phyloP scores from a whole-genome alignment of 2,888 invertebrate genomes.

The Xanthorhoe spadicearia region DNA sequence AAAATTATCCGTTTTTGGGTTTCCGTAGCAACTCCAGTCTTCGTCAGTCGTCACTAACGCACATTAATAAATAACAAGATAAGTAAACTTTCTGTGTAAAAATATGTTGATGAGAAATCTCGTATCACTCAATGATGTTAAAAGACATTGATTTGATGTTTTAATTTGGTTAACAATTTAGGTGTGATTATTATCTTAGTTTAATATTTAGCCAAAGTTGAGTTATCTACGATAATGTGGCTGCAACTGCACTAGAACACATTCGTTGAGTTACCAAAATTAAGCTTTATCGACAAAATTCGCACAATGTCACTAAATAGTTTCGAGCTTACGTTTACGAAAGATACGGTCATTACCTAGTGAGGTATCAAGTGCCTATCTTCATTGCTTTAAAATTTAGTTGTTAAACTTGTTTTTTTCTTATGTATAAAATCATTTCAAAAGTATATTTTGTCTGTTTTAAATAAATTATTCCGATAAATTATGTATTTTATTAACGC shows the following conservation, averaged over 20 bases:
- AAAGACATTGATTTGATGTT: constrained; percentile 76
- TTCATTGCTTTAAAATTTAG: constrained; percentile 36
- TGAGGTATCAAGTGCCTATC: constrained; percentile 29
- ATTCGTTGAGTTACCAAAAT: constrained; percentile 64
- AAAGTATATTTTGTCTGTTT: constrained; percentile 40
- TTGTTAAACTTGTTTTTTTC: constrained; percentile 28
- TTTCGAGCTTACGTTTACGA: constrained; percentile 34
- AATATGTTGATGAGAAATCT: constrained; percentile 15
- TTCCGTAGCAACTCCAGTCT: neutral
- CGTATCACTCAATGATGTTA: constrained; percentile 43
- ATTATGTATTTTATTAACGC: constrained; percentile 11
- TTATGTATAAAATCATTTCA: constrained; percentile 38
- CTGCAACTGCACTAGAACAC: constrained; percentile 44
- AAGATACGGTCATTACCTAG: constrained; percentile 24
- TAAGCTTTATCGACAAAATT: constrained; percentile 61
- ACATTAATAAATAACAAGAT: constrained; percentile 18
- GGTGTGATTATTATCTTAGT: constrained; percentile 68
- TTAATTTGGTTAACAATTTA: constrained; percentile 71
- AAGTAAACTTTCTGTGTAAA: constrained; percentile 1
- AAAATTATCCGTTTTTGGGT: constrained; percentile 6
- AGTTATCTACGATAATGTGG: constrained; percentile 40
- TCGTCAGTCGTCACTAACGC: constrained; percentile 18
- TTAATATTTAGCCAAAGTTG: constrained; percentile 75
- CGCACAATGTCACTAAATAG: constrained; percentile 54
- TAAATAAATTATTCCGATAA: constrained; percentile 42